Percentiles rank a stretch among this genome's conserved stretches.
phyloP scores from a whole-genome alignment of 2,888 invertebrate genomes.

The Eumerus sabulonum region DNA sequence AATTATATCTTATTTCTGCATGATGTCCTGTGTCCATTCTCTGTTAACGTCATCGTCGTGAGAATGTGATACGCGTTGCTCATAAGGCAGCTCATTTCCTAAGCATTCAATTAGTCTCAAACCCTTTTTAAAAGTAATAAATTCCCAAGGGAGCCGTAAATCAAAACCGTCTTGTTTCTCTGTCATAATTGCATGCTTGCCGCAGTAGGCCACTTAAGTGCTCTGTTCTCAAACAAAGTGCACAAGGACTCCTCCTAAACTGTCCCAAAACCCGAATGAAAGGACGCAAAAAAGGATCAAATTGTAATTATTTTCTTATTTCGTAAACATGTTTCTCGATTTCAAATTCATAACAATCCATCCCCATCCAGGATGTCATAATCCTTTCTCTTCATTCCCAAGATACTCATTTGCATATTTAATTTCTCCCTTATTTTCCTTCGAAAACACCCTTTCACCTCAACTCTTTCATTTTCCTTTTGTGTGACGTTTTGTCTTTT shows the following conservation, averaged over 20 bases:
- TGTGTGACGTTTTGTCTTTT: constrained; percentile 46
- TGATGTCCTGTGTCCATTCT: no score
- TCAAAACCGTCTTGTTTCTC: constrained; percentile 40
- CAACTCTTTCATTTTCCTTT: constrained; percentile 1
- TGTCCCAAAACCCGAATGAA: constrained; percentile 42
- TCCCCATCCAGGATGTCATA: constrained; percentile 65
- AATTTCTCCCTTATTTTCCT: constrained; percentile 49
- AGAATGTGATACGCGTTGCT: no score
- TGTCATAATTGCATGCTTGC: constrained; percentile 61
- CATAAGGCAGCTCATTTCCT: no score
- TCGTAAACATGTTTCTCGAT: constrained; percentile 65
- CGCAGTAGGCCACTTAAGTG: constrained; percentile 58
- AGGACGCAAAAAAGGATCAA: constrained; percentile 62
- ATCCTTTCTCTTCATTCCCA: constrained; percentile 35
- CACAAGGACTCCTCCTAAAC: constrained; percentile 3
- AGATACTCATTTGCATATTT: constrained; percentile 63
- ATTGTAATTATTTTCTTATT: constrained; percentile 68
- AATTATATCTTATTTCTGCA: no score
- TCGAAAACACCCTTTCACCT: constrained; percentile 30
- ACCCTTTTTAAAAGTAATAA: constrained; percentile 8
- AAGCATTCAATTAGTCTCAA: not conserved
- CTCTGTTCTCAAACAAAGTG: constrained; percentile 15
- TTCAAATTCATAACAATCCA: constrained; percentile 57
- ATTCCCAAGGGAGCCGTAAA: constrained; percentile 44
- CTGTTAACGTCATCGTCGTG: no score